Evolutionary conservation across 2,888 invertebrate genomes (phyloP), one percentile per base, ranked within the genome.

Genomic region (Diabrotica balteata): DNA sequence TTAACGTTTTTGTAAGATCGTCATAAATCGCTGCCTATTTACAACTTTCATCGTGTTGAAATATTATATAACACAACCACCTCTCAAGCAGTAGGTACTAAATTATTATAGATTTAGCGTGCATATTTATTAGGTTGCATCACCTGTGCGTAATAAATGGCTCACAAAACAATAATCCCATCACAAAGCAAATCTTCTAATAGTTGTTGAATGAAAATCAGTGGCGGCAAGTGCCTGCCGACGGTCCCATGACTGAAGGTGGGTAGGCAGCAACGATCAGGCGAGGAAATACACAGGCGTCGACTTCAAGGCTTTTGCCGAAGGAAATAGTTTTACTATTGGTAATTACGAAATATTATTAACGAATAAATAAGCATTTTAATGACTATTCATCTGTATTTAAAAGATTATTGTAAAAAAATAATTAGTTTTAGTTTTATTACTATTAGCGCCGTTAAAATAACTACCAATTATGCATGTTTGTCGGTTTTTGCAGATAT

Each of bases 141-240:
- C 47, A 47, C 6, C 43, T 4, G 54, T 43, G 43, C 43, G 10
- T 54, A 11, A 52, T 17, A 8, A 44, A 43, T 44, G 4, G 32
- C 52, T 44, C 32, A 22, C 7, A 45, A 45, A 52, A 52, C 10
- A 60, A 60, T 9, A 52, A 45, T 50, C 43, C 22, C 22, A 60
- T 60, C 45, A 52, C 44, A 51, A 60, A 59, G 44, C 60, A 52
- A 54, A 32, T 54, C 42, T n/a, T 54, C 47, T 61, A 61, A 47
- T 61, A 17, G 22, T 45, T 53, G 54, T 61, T 47, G 47, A 54
- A 46, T 52, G 46, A 54, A 54, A 54, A 54, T 53, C 54, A 53
- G 53, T 61, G 61, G 54, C 53, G 61, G 61, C 54, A 53, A 61
- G 54, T 54, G 54, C 54, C 42, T 54, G 54, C 54, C 42, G 54